phyloP scores from a whole-genome alignment of 2,888 invertebrate species.

The Eupithecia subfuscata region DNA sequence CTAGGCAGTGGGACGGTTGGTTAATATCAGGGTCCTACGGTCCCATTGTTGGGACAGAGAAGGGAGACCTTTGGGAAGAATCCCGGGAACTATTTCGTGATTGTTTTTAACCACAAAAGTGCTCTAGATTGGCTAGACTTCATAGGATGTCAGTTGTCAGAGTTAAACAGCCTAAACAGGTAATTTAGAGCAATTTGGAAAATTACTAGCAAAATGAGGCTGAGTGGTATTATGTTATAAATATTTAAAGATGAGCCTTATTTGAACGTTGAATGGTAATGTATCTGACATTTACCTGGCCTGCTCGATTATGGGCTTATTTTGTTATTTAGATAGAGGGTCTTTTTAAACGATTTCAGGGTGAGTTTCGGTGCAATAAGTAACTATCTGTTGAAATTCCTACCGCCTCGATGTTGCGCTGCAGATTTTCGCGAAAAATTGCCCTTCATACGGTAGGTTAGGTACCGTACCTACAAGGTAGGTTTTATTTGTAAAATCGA shows the following conservation, averaged over 20 bases:
- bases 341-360: not conserved
- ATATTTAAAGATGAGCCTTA: constrained; percentile 28
- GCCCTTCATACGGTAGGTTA: not conserved
- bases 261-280: constrained; percentile 14
- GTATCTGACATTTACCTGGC: constrained; percentile 19
- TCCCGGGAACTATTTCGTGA: not conserved
- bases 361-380: not conserved
- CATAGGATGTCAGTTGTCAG: constrained; percentile 23
- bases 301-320: not conserved
- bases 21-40: not conserved
- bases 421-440: no score
- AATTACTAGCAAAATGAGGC: constrained; percentile 25
- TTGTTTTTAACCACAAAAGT: not conserved
- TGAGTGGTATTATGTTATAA: constrained; percentile 24
- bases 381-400: not conserved
- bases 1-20: not conserved
- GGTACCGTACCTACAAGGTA: no score
- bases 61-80: not conserved
- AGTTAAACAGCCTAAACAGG: constrained; percentile 28
- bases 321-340: not conserved
- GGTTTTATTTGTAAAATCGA: not conserved
- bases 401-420: no score
- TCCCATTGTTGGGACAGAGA: not conserved
- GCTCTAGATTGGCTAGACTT: not conserved
- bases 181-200: constrained; percentile 32